phyloP scores from a whole-genome alignment of 1,140 invertebrate species.

The Tetramorium parvispinum region DNA sequence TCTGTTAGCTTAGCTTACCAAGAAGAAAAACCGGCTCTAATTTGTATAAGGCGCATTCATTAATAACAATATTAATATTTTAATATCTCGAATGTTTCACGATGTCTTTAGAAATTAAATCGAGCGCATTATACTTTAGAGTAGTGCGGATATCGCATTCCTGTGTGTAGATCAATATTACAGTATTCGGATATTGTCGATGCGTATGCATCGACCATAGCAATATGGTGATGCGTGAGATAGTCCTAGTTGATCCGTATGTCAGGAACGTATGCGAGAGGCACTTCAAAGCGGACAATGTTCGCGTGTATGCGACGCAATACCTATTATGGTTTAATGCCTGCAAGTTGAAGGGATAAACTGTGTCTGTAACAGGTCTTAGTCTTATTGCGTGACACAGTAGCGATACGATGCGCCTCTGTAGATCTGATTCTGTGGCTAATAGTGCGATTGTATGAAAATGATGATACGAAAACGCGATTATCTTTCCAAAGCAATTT shows the following conservation, averaged over 20 bases:
- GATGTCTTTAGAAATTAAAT: background rate
- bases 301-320: background rate
- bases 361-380: constrained; percentile 47
- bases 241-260: constrained; percentile 41
- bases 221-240: constrained; percentile 38
- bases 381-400: constrained; percentile 53
- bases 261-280: constrained; percentile 41
- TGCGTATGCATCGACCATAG: background rate
- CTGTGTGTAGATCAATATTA: constrained; percentile 8
- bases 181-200: constrained; percentile 53
- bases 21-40: background rate
- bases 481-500: background rate
- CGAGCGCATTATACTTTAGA: constrained; percentile 10
- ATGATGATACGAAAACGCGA: background rate
- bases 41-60: background rate
- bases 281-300: constrained; percentile 60
- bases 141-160: background rate
- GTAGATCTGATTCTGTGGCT: background rate
- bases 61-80: background rate
- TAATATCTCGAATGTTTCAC: background rate
- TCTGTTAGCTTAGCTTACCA: no score
- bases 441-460: background rate
- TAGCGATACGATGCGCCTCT: background rate
- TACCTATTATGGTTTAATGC: background rate
- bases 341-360: constrained; percentile 48